Percentiles rank a stretch among this genome's conserved stretches.
Conservation (phyloP, 37 sponge, comb jelly and placozoan genomes). For the Haliclona indistincta region DNA sequence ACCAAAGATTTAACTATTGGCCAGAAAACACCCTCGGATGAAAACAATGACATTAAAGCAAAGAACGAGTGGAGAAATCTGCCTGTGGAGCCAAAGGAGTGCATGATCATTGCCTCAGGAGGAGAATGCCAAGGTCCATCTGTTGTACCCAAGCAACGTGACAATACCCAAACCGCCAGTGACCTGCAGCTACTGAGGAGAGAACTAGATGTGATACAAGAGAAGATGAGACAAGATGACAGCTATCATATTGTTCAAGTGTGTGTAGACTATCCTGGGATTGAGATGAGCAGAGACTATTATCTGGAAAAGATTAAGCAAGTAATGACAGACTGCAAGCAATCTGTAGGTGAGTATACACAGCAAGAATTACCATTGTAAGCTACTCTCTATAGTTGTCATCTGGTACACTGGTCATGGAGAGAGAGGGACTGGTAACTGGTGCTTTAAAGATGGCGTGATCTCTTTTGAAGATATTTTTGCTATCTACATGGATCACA, state of each 20-base stretch:
- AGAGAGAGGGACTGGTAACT: conserved; percentile 69
- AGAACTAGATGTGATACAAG: not conserved
- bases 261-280: not conserved
- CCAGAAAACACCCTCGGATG: no score
- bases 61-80: not conserved
- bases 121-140: not conserved
- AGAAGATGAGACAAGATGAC: no score
- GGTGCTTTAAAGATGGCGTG: conserved; percentile 78
- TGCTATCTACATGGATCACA: conserved; percentile 41
- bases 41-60: no score
- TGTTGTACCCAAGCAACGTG: no score
- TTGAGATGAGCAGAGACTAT: not conserved
- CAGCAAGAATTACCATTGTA: no score
- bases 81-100: not conserved
- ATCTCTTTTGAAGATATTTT: conserved; percentile 60
- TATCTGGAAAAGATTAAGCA: conserved; percentile 3
- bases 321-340: not conserved
- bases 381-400: conserved; percentile 24
- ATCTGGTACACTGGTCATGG: conserved; percentile 74
- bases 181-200: not conserved
- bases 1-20: no score
- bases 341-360: conserved; percentile 7
- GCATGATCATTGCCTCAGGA: not conserved
- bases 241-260: no score
- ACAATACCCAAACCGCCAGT: no score